These are phyloP conservation scores for Phyllostomus hastatus DNA, from an alignment of 2,113 vertebrate species.

Conservation along the genomic window DNA sequence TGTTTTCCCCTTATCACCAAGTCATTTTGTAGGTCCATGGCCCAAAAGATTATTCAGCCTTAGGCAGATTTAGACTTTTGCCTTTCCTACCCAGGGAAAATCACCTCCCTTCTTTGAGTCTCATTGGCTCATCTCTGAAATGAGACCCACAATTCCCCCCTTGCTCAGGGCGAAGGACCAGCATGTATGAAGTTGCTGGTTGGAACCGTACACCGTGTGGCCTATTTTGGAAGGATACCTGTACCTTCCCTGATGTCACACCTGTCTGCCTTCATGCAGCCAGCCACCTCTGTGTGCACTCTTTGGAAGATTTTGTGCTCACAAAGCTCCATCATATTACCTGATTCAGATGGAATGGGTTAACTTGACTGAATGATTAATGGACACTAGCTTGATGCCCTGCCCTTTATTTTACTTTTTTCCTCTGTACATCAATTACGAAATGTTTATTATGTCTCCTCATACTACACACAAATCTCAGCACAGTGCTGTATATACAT, in stretches of 20 bases:
- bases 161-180: background rate
- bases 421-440: background rate
- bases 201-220: rapidly evolving
- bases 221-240: background rate
- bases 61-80: background rate
- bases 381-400: too few species aligned
- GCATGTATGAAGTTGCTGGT: background rate
- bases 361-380: background rate
- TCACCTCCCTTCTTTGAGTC: background rate
- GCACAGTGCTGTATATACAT: background rate
- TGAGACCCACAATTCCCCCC: background rate
- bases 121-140: background rate
- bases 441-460: background rate
- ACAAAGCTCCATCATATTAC: background rate
- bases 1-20: background rate
- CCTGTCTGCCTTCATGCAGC: background rate
- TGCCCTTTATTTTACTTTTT: background rate
- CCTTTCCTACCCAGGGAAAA: background rate
- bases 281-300: background rate
- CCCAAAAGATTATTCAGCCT: background rate
- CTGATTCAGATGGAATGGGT: background rate
- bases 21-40: background rate
- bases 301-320: background rate
- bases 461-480: background rate
- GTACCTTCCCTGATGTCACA: background rate